Conservation (phyloP, 2,888 invertebrate genomes). For the Tenthredo mesomela region DNA sequence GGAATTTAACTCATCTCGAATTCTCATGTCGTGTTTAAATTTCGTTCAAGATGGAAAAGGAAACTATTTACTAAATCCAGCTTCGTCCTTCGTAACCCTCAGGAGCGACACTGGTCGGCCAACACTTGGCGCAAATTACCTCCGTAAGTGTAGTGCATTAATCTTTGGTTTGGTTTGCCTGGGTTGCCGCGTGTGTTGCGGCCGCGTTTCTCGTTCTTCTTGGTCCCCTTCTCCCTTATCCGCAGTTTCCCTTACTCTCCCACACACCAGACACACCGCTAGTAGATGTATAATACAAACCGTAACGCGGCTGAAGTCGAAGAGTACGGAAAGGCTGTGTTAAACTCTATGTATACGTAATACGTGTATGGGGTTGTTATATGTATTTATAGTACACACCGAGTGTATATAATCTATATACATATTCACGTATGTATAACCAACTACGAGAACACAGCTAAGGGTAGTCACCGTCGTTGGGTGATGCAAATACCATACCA, state of each 20-base stretch:
- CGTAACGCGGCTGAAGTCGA: constrained; percentile 29
- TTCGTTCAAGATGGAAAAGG: neutral
- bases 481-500: constrained; percentile 75
- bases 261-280: constrained; percentile 33
- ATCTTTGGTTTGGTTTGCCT: constrained; percentile 77
- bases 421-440: neutral
- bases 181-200: constrained; percentile 74
- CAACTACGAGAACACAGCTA: constrained; percentile 3
- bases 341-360: neutral
- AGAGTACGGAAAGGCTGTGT: constrained; percentile 1
- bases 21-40: neutral
- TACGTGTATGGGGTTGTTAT: neutral
- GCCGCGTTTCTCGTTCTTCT: constrained; percentile 71
- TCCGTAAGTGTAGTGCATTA: constrained; percentile 77
- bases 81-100: neutral
- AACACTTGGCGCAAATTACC: constrained; percentile 78
- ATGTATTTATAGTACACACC: neutral
- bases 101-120: constrained; percentile 62
- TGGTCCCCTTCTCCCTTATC: constrained; percentile 11
- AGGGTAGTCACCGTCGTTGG: constrained; percentile 35
- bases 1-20: neutral
- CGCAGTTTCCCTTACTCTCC: constrained; percentile 19
- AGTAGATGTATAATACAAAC: constrained; percentile 27
- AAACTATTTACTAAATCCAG: constrained; percentile 15
- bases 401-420: neutral